These are phyloP conservation scores for Helicoverpa armigera DNA, from an alignment of 1,140 invertebrate genomes.

Conservation along the genomic window DNA sequence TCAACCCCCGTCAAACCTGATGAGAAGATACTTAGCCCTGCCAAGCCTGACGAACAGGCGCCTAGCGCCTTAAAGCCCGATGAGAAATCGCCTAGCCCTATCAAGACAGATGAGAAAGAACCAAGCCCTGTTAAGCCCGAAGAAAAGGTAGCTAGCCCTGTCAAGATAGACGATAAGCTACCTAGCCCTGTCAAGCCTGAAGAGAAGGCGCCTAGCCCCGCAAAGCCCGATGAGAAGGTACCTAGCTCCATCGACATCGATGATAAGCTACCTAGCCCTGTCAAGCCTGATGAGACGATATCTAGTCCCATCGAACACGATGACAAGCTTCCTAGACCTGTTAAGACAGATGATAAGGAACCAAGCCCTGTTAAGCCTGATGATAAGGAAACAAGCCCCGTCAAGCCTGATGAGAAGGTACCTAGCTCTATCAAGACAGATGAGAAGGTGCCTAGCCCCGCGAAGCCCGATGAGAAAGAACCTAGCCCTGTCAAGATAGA, in stretches of 20 bases:
- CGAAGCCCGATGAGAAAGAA: slow-evolving; percentile 22
- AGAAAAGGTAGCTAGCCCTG: neutral
- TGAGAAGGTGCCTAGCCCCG: too few species aligned
- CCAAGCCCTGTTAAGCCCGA: neutral
- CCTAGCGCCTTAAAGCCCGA: neutral
- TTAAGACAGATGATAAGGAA: neutral
- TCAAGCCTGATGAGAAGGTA: too few species aligned
- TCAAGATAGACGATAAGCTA: neutral
- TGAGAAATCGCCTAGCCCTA: neutral
- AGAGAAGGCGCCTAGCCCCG: slow-evolving; percentile 39
- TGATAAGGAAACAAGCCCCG: too few species aligned
- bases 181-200: slow-evolving; percentile 6
- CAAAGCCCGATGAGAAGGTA: slow-evolving; percentile 40
- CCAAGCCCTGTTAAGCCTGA: too few species aligned
- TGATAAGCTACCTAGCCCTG: slow-evolving; percentile 33
- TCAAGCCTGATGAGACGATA: neutral
- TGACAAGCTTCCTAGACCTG: neutral
- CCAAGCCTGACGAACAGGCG: neutral
- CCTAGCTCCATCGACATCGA: slow-evolving; percentile 18
- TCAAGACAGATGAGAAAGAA: neutral
- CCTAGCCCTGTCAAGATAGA: neutral
- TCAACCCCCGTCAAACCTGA: neutral
- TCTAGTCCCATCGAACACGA: slow-evolving; percentile 28
- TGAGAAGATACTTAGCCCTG: neutral
- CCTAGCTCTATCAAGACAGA: too few species aligned